phyloP scores from a whole-genome alignment of 2,888 invertebrate genomes.

The Andrena hattorfiana region DNA sequence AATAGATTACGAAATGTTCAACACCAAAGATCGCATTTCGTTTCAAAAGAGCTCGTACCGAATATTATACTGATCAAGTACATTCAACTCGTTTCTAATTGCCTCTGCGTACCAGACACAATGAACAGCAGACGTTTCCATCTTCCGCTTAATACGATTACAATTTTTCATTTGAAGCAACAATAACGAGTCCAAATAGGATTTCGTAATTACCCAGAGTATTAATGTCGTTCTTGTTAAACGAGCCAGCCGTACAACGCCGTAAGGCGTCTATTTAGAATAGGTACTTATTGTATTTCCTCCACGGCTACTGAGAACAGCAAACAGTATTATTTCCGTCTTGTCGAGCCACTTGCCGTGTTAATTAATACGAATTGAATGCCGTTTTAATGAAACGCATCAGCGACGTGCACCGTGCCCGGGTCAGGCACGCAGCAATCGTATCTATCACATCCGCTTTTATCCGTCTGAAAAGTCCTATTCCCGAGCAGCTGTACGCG shows the following conservation, averaged over 20 bases:
- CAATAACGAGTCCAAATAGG: conserved; percentile 33
- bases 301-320: conserved; percentile 11
- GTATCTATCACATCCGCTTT: conserved; percentile 13
- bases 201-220: conserved; percentile 37
- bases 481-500: conserved; percentile 19
- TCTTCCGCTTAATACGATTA: conserved; percentile 17
- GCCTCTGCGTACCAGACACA: neutral
- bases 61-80: neutral
- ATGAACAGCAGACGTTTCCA: conserved; percentile 2
- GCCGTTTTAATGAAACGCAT: conserved; percentile 57
- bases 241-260: neutral
- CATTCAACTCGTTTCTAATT: conserved; percentile 19
- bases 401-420: neutral
- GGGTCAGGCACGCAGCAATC: neutral
- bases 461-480: neutral
- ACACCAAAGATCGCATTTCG: too few species aligned
- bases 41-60: neutral
- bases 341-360: conserved; percentile 55
- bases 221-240: conserved; percentile 28
- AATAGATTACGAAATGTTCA: too few species aligned
- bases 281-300: conserved; percentile 28
- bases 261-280: conserved; percentile 8
- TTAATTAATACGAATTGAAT: conserved; percentile 79
- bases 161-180: conserved; percentile 32
- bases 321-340: conserved; percentile 44